Conservation (phyloP, 2,888 invertebrate species). For the Diadegma fenestrale region DNA sequence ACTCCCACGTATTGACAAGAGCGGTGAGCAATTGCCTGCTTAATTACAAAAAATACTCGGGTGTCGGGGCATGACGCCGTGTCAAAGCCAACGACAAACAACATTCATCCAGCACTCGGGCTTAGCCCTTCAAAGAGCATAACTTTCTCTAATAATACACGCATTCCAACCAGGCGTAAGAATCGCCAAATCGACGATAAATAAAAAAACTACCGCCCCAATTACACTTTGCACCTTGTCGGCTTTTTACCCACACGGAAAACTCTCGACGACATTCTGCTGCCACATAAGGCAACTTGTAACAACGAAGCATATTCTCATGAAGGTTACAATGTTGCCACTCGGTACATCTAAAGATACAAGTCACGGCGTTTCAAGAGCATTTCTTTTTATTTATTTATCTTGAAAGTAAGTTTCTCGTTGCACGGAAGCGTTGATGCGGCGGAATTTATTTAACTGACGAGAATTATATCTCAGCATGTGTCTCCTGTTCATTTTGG, state of each 20-base stretch:
- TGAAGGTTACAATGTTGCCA: constrained; percentile 6
- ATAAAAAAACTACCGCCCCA: constrained; percentile 37
- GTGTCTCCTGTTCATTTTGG: too few relatives aligned
- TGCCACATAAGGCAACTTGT: constrained; percentile 35
- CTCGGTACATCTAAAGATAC: background rate
- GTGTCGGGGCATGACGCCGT: constrained; percentile 10
- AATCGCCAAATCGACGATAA: constrained; percentile 29
- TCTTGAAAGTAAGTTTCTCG: background rate
- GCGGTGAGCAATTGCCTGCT: constrained; percentile 75
- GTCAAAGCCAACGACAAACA: constrained; percentile 20
- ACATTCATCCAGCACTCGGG: background rate
- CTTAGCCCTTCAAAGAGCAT: background rate
- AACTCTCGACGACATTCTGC: constrained; percentile 23
- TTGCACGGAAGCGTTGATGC: background rate
- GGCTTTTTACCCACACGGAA: constrained; percentile 14
- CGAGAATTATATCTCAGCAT: too few relatives aligned
- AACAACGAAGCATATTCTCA: constrained; percentile 7
- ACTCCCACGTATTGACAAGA: constrained; percentile 73
- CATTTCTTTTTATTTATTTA: background rate
- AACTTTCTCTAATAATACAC: constrained; percentile 44
- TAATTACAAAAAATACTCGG: constrained; percentile 73
- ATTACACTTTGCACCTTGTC: constrained; percentile 43
- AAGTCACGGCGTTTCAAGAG: background rate
- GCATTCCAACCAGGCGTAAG: constrained; percentile 45
- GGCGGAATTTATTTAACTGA: background rate